These are phyloP conservation scores for Oncorhynchus keta DNA, from an alignment of 2,113 vertebrate genomes.

Conservation along the genomic window DNA sequence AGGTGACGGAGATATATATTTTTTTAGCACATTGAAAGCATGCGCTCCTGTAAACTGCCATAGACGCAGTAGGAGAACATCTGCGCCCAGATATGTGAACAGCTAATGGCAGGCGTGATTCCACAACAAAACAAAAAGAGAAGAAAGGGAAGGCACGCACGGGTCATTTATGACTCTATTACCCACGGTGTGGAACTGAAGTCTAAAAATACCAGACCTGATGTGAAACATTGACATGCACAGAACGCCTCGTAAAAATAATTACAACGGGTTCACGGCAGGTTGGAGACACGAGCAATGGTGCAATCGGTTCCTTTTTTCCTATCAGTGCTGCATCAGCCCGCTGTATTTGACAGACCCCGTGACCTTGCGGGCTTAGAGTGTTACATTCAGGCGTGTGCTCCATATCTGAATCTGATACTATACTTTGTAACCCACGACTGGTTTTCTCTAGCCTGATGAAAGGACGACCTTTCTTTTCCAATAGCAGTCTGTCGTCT, in stretches of 20 bases:
- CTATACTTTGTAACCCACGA: too few species aligned
- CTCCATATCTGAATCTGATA: slow-evolving; percentile 5
- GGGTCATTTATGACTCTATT: slow-evolving; percentile 13
- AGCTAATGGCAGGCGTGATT: background rate
- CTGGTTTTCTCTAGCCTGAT: background rate
- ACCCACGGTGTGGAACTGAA: background rate
- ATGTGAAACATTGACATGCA: slow-evolving; percentile 16
- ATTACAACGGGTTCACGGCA: background rate
- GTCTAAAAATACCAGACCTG: slow-evolving; percentile 9
- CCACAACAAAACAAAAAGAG: background rate
- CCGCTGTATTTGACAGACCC: slow-evolving; percentile 35
- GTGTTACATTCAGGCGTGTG: slow-evolving; percentile 20
- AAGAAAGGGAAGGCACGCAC: background rate
- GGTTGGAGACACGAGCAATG: background rate
- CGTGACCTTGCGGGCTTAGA: background rate
- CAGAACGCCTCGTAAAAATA: slow-evolving; percentile 5
- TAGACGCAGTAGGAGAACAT: background rate
- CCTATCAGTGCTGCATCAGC: slow-evolving; percentile 3
- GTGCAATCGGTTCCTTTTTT: background rate
- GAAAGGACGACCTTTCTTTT: background rate
- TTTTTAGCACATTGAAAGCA: slow-evolving; percentile 15
- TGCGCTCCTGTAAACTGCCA: background rate
- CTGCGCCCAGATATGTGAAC: background rate
- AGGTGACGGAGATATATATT: background rate
- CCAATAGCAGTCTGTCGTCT: background rate